These are phyloP conservation scores for Pyrochroa serraticornis DNA, from an alignment of 2,888 invertebrate species.

Conservation along the genomic window DNA sequence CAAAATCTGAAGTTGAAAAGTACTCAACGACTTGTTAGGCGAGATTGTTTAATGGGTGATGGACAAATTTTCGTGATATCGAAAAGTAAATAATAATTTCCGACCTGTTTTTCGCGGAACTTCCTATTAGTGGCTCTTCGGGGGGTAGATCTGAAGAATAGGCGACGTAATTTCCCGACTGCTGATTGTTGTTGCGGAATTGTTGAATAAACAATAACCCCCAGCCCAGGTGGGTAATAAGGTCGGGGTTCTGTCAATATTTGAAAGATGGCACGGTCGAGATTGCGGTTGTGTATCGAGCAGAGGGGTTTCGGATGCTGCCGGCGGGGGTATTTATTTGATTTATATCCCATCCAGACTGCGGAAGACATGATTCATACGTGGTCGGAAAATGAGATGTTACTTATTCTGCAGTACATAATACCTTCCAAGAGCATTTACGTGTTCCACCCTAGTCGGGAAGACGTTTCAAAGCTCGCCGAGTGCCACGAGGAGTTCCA, in stretches of 20 bases:
- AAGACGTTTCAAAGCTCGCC: constrained; percentile 37
- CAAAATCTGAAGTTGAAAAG: constrained; percentile 1
- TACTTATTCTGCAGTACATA: constrained; percentile 36
- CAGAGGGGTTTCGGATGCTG: constrained; percentile 5
- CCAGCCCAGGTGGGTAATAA: constrained; percentile 10
- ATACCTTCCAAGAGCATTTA: constrained; percentile 38
- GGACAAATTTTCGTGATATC: too few species aligned
- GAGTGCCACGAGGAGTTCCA: constrained; percentile 36
- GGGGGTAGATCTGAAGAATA: too few species aligned
- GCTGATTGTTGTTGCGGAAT: not conserved
- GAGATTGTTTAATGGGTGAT: too few species aligned
- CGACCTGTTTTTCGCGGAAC: too few species aligned
- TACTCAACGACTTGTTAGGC: too few species aligned
- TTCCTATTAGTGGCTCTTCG: too few species aligned
- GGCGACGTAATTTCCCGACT: not conserved
- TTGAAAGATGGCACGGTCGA: constrained; percentile 26
- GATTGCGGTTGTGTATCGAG: constrained; percentile 24
- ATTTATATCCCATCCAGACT: constrained; percentile 30
- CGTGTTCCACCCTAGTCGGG: constrained; percentile 36
- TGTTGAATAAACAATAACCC: not conserved
- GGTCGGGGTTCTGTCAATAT: constrained; percentile 24
- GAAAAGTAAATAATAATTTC: too few species aligned
- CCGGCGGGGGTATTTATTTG: constrained; percentile 30
- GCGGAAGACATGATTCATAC: constrained; percentile 32
- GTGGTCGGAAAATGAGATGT: constrained; percentile 32